Evolutionary conservation across 1,140 invertebrate species (phyloP).

Genomic region (Limonius californicus): DNA sequence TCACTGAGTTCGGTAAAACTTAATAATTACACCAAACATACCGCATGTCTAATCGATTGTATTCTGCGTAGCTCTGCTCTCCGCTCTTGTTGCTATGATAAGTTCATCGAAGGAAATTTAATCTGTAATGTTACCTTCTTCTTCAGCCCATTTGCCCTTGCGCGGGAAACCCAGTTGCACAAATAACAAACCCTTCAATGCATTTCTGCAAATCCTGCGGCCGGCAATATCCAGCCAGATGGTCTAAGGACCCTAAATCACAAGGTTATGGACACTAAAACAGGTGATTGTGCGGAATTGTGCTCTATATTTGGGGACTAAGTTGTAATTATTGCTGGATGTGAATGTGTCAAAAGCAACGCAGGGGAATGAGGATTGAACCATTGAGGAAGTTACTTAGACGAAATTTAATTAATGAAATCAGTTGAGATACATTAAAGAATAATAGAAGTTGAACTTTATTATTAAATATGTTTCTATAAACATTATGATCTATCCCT

Average conservation of each 20-base stretch:
- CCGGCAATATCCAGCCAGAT: neutral
- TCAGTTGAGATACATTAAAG: too few relatives aligned
- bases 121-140: neutral
- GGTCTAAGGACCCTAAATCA: slow-evolving; percentile 20
- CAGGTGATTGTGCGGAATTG: slow-evolving; percentile 25
- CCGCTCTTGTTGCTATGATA: neutral
- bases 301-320: slow-evolving; percentile 17
- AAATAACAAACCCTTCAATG: too few relatives aligned
- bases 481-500: too few relatives aligned
- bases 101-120: neutral
- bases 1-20: neutral
- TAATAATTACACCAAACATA: slow-evolving; percentile 14
- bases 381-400: too few relatives aligned
- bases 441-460: too few relatives aligned
- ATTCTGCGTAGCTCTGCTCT: neutral
- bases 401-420: too few relatives aligned
- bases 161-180: too few relatives aligned
- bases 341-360: too few relatives aligned
- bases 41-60: slow-evolving; percentile 14
- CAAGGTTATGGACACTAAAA: slow-evolving; percentile 25
- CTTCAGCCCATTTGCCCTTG: too few relatives aligned
- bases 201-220: too few relatives aligned
- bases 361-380: too few relatives aligned
- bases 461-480: too few relatives aligned
- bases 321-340: slow-evolving; percentile 19